These are phyloP conservation scores for Drosophila leonis DNA, from an alignment of 2,888 invertebrate species.

Conservation along the genomic window DNA sequence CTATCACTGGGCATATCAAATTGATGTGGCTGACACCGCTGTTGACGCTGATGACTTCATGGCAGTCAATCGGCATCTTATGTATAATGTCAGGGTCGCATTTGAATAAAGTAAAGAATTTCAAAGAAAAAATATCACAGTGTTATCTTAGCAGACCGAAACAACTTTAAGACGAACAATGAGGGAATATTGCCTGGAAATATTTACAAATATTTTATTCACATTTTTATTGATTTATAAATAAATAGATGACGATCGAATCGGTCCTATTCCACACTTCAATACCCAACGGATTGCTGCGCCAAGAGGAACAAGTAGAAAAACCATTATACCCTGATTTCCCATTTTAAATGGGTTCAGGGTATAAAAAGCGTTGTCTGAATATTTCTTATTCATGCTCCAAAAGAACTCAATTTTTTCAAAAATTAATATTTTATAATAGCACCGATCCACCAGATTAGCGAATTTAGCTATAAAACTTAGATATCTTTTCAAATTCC, in stretches of 20 bases:
- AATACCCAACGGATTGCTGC: conserved; percentile 36
- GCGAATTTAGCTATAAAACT: too few relatives aligned
- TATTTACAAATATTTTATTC: conserved; percentile 26
- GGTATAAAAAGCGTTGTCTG: neutral
- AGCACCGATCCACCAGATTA: too few relatives aligned
- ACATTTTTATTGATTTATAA: conserved; percentile 54
- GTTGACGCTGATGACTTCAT: conserved; percentile 77
- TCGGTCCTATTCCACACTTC: conserved; percentile 7
- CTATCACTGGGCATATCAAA: conserved; percentile 60
- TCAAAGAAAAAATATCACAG: conserved; percentile 17
- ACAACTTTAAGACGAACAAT: conserved; percentile 40
- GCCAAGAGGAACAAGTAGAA: conserved; percentile 15
- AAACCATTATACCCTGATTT: too few relatives aligned
- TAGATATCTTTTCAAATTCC: too few relatives aligned
- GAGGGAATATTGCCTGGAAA: conserved; percentile 20
- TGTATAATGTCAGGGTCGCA: conserved; percentile 51
- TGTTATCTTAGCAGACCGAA: conserved; percentile 41
- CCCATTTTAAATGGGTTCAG: too few relatives aligned
- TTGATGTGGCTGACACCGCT: conserved; percentile 68
- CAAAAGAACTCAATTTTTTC: too few relatives aligned
- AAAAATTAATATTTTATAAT: too few relatives aligned
- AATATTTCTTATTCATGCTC: too few relatives aligned
- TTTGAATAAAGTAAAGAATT: conserved; percentile 77
- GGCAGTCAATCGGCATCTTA: conserved; percentile 56
- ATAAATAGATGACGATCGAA: conserved; percentile 34